phyloP scores from a whole-genome alignment of 2,797 vertebrate species.

The Coccyzus lansbergi region DNA sequence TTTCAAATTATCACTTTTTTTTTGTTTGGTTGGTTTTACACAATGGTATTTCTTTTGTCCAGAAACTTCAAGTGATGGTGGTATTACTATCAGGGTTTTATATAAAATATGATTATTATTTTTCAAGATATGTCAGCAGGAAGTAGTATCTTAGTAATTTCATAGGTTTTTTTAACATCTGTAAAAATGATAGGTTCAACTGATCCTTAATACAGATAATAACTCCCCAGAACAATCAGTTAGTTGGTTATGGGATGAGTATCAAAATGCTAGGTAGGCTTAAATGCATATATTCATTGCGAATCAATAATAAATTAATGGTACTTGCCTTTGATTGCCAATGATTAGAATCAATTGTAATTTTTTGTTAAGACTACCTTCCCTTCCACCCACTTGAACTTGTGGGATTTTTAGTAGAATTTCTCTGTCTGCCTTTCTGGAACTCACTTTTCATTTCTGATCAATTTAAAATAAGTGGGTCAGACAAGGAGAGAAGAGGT shows the following conservation, averaged over 20 bases:
- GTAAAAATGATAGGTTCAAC: background rate
- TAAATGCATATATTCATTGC: background rate
- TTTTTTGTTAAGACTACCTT: background rate
- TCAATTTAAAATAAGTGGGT: background rate
- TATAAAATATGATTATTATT: background rate
- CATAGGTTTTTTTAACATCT: background rate
- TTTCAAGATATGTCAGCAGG: background rate
- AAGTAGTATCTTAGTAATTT: background rate
- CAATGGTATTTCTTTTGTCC: background rate
- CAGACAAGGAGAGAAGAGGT: background rate
- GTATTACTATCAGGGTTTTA: background rate
- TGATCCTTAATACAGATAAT: background rate
- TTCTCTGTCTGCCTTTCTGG: background rate
- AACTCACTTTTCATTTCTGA: background rate
- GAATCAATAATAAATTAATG: background rate
- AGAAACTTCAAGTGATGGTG: background rate
- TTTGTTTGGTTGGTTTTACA: background rate
- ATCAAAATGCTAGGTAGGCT: background rate
- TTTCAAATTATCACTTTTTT: background rate
- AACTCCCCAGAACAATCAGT: background rate
- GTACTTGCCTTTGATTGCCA: background rate
- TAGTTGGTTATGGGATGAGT: background rate
- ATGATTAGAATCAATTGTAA: background rate
- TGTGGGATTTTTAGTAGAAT: background rate
- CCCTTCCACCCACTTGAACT: background rate